phyloP scores from a whole-genome alignment of 2,113 vertebrate species.

The Raphicerus campestris region DNA sequence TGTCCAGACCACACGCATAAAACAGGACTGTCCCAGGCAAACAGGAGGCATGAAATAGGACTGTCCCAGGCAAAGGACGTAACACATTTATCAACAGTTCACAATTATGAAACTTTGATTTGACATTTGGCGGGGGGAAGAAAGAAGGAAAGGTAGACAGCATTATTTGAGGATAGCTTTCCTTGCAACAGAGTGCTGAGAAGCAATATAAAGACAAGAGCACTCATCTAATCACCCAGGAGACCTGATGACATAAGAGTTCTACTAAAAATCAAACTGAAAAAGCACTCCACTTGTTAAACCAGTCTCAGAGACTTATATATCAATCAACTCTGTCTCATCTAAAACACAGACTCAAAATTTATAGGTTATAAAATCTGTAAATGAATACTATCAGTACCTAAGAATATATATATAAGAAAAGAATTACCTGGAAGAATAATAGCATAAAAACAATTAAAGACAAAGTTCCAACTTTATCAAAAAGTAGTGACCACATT shows the following conservation, averaged over 20 bases:
- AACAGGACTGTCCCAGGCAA: background rate
- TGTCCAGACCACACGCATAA: background rate
- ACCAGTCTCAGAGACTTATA: background rate
- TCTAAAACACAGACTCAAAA: background rate
- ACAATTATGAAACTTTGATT: background rate
- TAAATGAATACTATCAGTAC: background rate
- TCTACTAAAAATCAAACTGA: conserved; percentile 9
- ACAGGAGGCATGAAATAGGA: background rate
- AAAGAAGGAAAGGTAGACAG: background rate
- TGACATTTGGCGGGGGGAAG: background rate
- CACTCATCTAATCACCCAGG: background rate
- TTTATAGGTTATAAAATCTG: background rate
- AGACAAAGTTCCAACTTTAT: background rate
- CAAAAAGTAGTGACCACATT: background rate
- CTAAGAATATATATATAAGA: background rate
- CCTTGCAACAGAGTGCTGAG: background rate
- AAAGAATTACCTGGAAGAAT: background rate
- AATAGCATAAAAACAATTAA: background rate
- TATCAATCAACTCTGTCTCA: background rate
- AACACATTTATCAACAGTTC: background rate
- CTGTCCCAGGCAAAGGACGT: background rate
- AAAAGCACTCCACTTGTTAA: background rate
- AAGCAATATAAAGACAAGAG: background rate
- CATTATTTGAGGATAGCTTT: background rate
- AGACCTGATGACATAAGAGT: background rate